These are phyloP conservation scores for Tor tambroides DNA, from an alignment of 2,113 vertebrate genomes.

Conservation along the genomic window DNA sequence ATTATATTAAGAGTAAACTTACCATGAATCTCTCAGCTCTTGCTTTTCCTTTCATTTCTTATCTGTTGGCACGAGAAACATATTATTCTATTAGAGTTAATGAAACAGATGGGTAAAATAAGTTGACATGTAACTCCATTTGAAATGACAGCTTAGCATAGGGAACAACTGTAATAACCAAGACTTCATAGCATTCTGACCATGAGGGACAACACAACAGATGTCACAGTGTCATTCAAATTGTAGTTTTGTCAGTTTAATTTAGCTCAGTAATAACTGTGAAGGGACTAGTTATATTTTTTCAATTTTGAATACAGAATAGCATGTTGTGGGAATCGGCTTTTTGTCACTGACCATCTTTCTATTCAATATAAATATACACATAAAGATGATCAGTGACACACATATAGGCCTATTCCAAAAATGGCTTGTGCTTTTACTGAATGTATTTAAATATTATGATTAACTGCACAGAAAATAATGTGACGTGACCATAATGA, in stretches of 20 bases:
- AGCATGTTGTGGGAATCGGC: neutral
- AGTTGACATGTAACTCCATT: neutral
- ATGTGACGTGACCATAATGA: neutral
- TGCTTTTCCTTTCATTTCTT: neutral
- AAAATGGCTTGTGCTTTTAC: neutral
- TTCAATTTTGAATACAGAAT: neutral
- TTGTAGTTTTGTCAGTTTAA: neutral
- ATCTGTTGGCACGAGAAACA: neutral
- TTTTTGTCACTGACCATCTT: neutral
- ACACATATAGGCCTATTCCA: too few relatives aligned
- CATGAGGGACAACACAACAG: slow-evolving; percentile 4
- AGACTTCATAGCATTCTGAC: neutral
- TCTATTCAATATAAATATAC: too few relatives aligned
- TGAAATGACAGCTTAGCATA: neutral
- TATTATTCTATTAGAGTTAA: neutral
- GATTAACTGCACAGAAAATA: neutral
- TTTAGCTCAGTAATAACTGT: neutral
- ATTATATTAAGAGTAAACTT: neutral
- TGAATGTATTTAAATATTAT: neutral
- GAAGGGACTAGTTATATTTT: neutral
- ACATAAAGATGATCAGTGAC: too few relatives aligned
- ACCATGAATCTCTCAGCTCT: neutral
- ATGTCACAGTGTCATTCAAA: neutral
- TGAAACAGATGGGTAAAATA: neutral
- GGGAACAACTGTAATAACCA: neutral